These are phyloP conservation scores for Drosophila paulistorum DNA, from an alignment of 1,140 invertebrate species.

Conservation along the genomic window DNA sequence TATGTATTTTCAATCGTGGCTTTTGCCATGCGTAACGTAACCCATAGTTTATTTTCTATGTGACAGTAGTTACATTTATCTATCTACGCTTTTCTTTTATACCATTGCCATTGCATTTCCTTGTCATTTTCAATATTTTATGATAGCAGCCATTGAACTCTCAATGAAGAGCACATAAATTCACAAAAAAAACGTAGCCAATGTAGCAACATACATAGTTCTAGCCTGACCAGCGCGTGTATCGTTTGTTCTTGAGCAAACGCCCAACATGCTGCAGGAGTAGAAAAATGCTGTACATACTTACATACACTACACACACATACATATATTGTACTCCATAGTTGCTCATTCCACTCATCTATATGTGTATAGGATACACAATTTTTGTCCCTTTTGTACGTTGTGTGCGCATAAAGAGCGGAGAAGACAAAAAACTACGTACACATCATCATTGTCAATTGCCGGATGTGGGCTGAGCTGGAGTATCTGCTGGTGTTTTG, in stretches of 20 bases:
- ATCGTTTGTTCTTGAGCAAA: conserved; percentile 54
- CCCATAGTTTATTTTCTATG: conserved; percentile 4
- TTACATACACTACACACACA: not conserved
- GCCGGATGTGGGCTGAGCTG: conserved; percentile 64
- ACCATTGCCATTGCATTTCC: conserved; percentile 21
- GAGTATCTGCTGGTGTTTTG: too few species aligned
- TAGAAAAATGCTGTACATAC: conserved; percentile 64
- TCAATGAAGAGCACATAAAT: conserved; percentile 68
- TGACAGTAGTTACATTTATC: conserved; percentile 15
- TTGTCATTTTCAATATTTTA: conserved; percentile 75
- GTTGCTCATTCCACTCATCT: conserved; percentile 11
- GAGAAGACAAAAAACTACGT: conserved; percentile 75
- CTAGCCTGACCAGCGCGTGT: conserved; percentile 32
- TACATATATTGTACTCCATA: not conserved
- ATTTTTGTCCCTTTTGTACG: conserved; percentile 19
- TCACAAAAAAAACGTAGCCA: conserved; percentile 59
- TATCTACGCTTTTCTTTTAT: conserved; percentile 3
- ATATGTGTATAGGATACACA: conserved; percentile 18
- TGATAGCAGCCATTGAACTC: conserved; percentile 70
- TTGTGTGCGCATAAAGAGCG: conserved; percentile 39
- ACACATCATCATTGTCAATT: conserved; percentile 81
- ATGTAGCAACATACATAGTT: conserved; percentile 22
- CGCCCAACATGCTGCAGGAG: conserved; percentile 58
- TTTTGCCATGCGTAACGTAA: conserved; percentile 10
- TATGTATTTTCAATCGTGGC: not conserved